Evolutionary conservation across 1,140 invertebrate genomes (phyloP).

Genomic region (Camponotus floridanus): DNA sequence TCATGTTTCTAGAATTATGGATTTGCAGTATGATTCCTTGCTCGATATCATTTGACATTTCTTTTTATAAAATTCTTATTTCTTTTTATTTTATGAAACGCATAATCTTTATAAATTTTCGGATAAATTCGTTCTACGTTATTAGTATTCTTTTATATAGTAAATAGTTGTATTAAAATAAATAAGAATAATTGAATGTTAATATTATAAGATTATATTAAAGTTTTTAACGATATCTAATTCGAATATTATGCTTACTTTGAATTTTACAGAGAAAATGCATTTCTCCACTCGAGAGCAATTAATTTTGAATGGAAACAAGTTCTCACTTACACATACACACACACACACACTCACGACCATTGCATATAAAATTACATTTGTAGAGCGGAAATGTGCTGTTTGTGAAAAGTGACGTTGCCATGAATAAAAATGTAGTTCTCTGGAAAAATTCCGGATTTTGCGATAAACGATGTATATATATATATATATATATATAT

Average conservation of each 20-base stretch:
- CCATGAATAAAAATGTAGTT: constrained; percentile 25
- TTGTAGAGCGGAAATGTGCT: constrained; percentile 9
- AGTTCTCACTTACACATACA: background rate
- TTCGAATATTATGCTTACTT: background rate
- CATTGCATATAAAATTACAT: constrained; percentile 26
- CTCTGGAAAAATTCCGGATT: background rate
- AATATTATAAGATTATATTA: background rate
- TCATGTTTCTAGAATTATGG: background rate
- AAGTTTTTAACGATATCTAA: background rate
- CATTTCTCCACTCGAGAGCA: background rate
- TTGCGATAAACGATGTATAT: background rate
- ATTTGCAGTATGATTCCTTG: background rate
- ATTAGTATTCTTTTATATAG: background rate
- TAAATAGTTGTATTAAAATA: constrained; percentile 6
- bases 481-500: background rate
- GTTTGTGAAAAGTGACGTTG: constrained; percentile 32
- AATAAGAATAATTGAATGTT: background rate
- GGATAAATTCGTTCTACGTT: background rate
- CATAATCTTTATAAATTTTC: background rate
- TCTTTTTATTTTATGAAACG: constrained; percentile 20
- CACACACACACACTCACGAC: background rate
- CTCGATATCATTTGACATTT: constrained; percentile 28
- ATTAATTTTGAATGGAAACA: constrained; percentile 21
- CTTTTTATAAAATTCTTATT: constrained; percentile 9
- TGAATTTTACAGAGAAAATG: background rate